These are phyloP conservation scores for Drosophila lacicola DNA, from an alignment of 2,888 invertebrate genomes.

Conservation along the genomic window DNA sequence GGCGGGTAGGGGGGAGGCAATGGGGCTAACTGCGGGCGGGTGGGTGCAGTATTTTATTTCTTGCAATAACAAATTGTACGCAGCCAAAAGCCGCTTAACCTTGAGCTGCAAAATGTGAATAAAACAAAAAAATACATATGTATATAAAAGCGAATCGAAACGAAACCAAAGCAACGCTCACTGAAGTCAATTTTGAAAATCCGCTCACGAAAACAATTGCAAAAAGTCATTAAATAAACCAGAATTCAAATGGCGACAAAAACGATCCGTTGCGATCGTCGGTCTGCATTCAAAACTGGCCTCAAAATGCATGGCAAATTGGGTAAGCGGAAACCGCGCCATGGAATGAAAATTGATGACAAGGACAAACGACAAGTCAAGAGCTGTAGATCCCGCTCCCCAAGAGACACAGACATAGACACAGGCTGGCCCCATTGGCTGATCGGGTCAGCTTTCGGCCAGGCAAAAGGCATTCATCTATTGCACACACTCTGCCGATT, in stretches of 20 bases:
- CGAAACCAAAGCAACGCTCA: conserved; percentile 53
- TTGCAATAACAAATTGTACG: conserved; percentile 70
- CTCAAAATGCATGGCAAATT: conserved; percentile 57
- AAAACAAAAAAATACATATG: conserved; percentile 24
- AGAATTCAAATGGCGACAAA: conserved; percentile 74
- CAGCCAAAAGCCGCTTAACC: conserved; percentile 69
- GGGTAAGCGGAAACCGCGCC: conserved; percentile 61
- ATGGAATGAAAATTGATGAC: conserved; percentile 35
- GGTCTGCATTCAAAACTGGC: conserved; percentile 72
- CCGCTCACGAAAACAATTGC: conserved; percentile 81
- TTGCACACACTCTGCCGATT: conserved; percentile 56
- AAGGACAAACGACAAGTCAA: conserved; percentile 56
- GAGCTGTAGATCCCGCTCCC: conserved; percentile 1
- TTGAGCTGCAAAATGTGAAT: conserved; percentile 57
- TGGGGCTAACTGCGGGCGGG: background rate
- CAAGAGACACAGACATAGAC: background rate
- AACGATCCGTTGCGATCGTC: conserved; percentile 44
- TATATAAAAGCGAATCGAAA: conserved; percentile 12
- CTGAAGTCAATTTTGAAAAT: conserved; percentile 74
- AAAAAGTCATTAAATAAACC: conserved; percentile 79
- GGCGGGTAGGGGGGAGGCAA: background rate
- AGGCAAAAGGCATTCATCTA: conserved; percentile 18
- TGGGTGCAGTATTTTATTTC: conserved; percentile 68
- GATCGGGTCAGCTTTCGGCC: conserved; percentile 40
- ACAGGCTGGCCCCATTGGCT: conserved; percentile 15